A percentile compares a stretch with the other conserved stretches of the same genome.
Evolutionary conservation across 1,140 invertebrate species (phyloP).

Genomic region (Hormaphis cornu): DNA sequence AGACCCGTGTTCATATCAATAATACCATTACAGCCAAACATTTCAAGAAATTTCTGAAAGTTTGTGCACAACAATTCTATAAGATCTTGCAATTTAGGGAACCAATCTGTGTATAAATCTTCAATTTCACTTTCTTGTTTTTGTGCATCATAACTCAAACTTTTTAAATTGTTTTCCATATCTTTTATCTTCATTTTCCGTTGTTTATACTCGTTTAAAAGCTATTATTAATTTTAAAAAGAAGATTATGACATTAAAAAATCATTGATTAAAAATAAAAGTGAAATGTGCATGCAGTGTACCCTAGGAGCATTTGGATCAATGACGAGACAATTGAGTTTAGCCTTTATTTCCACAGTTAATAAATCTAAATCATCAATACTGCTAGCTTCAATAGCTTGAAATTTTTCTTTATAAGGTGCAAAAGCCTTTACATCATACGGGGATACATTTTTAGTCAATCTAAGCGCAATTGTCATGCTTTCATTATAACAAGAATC

Average conservation of each 20-base stretch:
- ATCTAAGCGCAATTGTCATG: background rate
- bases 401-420: background rate
- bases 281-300: background rate
- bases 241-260: background rate
- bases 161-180: background rate
- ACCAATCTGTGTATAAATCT: background rate
- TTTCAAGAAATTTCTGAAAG: background rate
- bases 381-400: background rate
- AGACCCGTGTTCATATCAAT: background rate
- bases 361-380: background rate
- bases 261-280: background rate
- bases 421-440: constrained; percentile 2
- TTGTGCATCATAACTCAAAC: background rate
- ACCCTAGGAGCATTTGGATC: constrained; percentile 18
- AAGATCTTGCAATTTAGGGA: background rate
- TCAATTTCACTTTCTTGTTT: background rate
- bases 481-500: background rate
- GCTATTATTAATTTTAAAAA: background rate
- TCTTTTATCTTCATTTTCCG: background rate
- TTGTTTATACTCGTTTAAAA: constrained; percentile 5
- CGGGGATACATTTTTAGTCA: background rate
- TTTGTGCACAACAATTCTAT: background rate
- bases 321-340: background rate
- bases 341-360: constrained; percentile 3
- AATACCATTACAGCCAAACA: constrained; percentile 4